phyloP scores from a whole-genome alignment of 2,113 vertebrate species.

The Siniperca knerii region DNA sequence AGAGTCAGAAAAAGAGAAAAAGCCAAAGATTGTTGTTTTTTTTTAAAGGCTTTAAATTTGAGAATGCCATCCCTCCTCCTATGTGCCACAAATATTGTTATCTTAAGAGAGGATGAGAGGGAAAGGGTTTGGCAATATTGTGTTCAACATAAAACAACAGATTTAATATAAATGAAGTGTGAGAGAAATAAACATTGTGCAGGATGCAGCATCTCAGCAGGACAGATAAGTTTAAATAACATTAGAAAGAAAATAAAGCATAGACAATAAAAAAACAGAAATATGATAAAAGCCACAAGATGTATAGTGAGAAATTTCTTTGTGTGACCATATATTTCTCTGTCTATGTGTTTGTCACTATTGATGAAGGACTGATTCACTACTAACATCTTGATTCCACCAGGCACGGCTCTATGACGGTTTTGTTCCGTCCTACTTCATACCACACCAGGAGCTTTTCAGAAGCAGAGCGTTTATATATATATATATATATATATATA shows the following conservation, averaged over 20 bases:
- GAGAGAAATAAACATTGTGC: neutral
- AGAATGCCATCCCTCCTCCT: constrained; percentile 46
- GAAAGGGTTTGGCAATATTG: constrained; percentile 7
- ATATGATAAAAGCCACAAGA: neutral
- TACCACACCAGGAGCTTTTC: no score
- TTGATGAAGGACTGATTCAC: neutral
- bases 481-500: no score
- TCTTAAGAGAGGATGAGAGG: constrained; percentile 19
- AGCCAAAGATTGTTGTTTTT: neutral
- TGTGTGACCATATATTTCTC: neutral
- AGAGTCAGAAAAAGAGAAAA: constrained; percentile 14
- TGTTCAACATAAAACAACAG: constrained; percentile 21
- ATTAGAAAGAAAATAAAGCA: constrained; percentile 22
- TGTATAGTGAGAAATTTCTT: neutral
- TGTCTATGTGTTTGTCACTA: neutral
- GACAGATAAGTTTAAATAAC: neutral
- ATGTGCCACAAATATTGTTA: constrained; percentile 37
- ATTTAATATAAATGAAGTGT: constrained; percentile 9
- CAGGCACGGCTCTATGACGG: no score
- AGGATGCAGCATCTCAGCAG: neutral
- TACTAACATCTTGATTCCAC: no score
- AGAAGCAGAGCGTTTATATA: no score
- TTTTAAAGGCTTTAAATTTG: constrained; percentile 43
- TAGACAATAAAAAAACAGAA: constrained; percentile 5
- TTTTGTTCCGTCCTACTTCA: no score